Conservation (phyloP, 2,113 vertebrate species). For the Nycticorax nycticorax region DNA sequence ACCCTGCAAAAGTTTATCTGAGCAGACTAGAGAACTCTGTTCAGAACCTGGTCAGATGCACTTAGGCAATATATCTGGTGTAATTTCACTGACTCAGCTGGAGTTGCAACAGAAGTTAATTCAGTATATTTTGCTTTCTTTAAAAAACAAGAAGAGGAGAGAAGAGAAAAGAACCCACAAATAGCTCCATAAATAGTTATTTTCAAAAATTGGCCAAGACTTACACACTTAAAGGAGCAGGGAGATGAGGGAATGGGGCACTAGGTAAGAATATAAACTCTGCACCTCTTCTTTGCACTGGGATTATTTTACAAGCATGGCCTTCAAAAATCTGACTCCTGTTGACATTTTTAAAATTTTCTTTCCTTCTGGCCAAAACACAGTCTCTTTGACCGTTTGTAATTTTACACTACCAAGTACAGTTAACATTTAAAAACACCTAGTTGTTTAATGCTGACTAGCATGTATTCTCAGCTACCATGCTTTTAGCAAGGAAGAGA, state of each 20-base stretch:
- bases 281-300: conserved; percentile 20
- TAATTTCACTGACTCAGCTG: neutral
- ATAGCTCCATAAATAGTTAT: neutral
- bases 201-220: neutral
- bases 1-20: neutral
- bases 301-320: conserved; percentile 28
- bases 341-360: conserved; percentile 12
- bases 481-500: neutral
- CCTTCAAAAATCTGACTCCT: conserved; percentile 23
- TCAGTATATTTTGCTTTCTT: neutral
- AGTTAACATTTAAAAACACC: neutral
- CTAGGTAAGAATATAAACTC: neutral
- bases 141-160: neutral
- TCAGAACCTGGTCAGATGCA: neutral
- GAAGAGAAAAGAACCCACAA: neutral
- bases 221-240: neutral
- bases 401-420: neutral
- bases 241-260: neutral
- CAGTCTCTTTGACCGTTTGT: neutral
- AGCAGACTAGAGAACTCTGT: neutral
- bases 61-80: neutral
- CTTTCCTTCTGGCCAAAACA: neutral
- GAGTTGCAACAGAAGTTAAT: neutral
- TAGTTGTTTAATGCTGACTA: neutral
- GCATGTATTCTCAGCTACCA: neutral